Evolutionary conservation across 2,797 vertebrate genomes (phyloP).

Genomic region (Heteromormyrus szaboi): DNA sequence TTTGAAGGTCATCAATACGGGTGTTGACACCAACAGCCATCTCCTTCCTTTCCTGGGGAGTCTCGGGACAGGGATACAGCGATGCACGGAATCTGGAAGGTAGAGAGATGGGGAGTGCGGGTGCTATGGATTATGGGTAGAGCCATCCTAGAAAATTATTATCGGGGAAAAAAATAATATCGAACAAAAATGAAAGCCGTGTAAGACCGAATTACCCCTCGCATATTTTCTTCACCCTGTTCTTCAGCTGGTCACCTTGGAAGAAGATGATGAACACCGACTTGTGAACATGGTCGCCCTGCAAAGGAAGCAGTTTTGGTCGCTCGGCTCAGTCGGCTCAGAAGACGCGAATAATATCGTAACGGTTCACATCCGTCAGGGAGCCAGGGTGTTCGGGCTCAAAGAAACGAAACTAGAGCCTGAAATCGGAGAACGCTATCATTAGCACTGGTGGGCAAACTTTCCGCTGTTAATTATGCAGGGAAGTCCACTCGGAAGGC

Average conservation of each 20-base stretch:
- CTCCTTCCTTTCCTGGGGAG: conserved; percentile 90
- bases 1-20: conserved; percentile 94
- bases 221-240: conserved; percentile 94
- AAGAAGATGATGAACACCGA: conserved; percentile 98
- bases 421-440: neutral
- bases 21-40: conserved; percentile 94
- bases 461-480: conserved; percentile 8
- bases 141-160: neutral
- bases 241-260: conserved; percentile 95
- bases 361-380: neutral
- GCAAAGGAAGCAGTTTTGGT: conserved; percentile 14
- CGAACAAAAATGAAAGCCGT: neutral
- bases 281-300: conserved; percentile 95
- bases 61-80: conserved; percentile 94
- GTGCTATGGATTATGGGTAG: neutral
- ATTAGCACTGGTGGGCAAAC: neutral
- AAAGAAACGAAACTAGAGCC: neutral
- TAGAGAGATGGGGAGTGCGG: conserved; percentile 11
- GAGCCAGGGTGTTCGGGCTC: neutral
- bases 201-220: conserved; percentile 72
- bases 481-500: neutral
- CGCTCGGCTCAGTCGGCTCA: neutral
- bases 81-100: conserved; percentile 86
- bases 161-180: neutral
- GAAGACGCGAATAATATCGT: neutral